Percentiles rank a stretch among this genome's conserved stretches.
Evolutionary conservation across 1,140 invertebrate species (phyloP).

Genomic region (honey bee (Apis mellifera)): Amel_HAv3.1 CM009933.2:8004001-8004500

Average conservation of each 20-base stretch:
- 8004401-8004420: slow-evolving; percentile 29
- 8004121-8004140: background rate
- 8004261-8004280: slow-evolving; percentile 7
- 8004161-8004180: slow-evolving; percentile 17
- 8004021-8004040: background rate
- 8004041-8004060: slow-evolving; percentile 18
- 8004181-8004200: background rate
- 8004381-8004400: slow-evolving; percentile 48
- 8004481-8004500: slow-evolving; percentile 29
- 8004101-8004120: background rate
- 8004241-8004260: slow-evolving; percentile 6
- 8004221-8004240: background rate
- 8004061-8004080: slow-evolving; percentile 15
- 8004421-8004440: too few relatives aligned
- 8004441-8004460: slow-evolving; percentile 7
- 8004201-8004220: too few relatives aligned
- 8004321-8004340: background rate
- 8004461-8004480: slow-evolving; percentile 26
- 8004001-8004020: too few relatives aligned
- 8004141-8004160: background rate
- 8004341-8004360: too few relatives aligned
- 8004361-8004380: slow-evolving; percentile 33
- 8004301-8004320: slow-evolving; percentile 1
- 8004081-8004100: background rate
- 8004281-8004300: background rate